Evolutionary conservation across 2,113 vertebrate genomes (phyloP).

Genomic region (Corythoichthys haematopterus): DNA sequence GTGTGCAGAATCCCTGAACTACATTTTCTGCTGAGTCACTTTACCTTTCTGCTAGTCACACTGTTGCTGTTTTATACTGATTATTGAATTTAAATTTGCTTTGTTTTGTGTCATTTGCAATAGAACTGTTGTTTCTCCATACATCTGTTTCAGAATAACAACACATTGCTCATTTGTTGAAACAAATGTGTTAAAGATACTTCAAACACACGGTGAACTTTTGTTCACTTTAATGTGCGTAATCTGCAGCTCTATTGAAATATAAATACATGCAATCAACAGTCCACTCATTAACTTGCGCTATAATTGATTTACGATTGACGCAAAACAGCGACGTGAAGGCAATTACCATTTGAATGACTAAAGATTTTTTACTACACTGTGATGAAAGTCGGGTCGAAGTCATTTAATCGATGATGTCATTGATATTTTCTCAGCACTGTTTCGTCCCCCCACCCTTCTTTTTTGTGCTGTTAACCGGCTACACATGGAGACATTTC

Average conservation of each 20-base stretch:
- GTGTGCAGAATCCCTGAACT: not conserved
- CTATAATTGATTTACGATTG: not conserved
- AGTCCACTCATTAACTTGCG: not conserved
- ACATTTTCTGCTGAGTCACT: not conserved
- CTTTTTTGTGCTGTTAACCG: not conserved
- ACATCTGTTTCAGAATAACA: constrained; percentile 14
- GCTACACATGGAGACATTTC: not conserved
- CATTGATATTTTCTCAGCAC: not conserved
- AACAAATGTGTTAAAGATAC: constrained; percentile 7
- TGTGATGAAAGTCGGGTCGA: not conserved
- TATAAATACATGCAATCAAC: not conserved
- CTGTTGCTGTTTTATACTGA: not conserved
- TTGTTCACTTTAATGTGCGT: not conserved
- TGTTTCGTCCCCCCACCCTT: not conserved
- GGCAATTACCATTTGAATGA: not conserved
- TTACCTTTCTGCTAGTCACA: not conserved
- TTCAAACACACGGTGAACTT: not conserved
- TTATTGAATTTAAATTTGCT: not conserved
- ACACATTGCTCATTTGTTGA: constrained; percentile 18
- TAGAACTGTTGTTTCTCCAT: not conserved
- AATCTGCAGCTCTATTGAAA: not conserved
- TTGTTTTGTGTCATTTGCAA: not conserved
- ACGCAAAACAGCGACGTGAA: not conserved
- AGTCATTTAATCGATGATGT: not conserved
- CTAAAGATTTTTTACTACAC: not conserved